Conservation (phyloP, 2,113 vertebrate genomes). For the Cranoglanis bouderius region DNA sequence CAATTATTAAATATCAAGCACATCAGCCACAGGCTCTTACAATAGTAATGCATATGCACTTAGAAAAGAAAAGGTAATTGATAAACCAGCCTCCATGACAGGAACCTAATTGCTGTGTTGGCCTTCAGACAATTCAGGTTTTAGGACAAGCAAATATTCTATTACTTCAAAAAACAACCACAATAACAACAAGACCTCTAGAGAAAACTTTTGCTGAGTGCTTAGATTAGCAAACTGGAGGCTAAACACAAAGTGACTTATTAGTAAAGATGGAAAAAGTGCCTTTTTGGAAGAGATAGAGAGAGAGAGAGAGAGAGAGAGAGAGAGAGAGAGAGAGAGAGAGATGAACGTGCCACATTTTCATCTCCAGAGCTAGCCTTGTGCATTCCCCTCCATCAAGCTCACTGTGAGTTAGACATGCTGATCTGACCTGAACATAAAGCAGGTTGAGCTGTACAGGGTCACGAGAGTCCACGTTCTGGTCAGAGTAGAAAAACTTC, state of each 20-base stretch:
- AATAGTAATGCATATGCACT: not conserved
- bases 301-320: not conserved
- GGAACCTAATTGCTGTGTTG: conserved; percentile 7
- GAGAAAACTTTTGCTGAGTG: not conserved
- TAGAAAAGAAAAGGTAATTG: conserved; percentile 16
- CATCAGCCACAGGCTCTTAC: conserved; percentile 11
- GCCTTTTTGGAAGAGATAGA: not conserved
- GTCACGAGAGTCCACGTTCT: conserved; percentile 97
- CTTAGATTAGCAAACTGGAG: not conserved
- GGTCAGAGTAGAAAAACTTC: conserved; percentile 98
- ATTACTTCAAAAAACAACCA: conserved; percentile 8
- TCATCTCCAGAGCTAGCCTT: not conserved
- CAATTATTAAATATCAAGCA: not conserved
- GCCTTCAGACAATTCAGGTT: conserved; percentile 19
- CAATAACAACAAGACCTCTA: not conserved
- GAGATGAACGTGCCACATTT: not conserved
- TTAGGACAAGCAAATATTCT: conserved; percentile 13
- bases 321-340: not conserved
- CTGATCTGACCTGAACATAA: conserved; percentile 89
- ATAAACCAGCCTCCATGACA: conserved; percentile 41
- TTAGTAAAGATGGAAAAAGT: conserved; percentile 20
- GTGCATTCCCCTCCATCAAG: not conserved
- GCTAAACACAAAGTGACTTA: conserved; percentile 24
- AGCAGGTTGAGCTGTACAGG: conserved; percentile 97
- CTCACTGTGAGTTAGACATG: not conserved